Evolutionary conservation across 2,888 invertebrate genomes (phyloP), one percentile per base, ranked within the genome.

Genomic region (Leucoma salicis): DNA sequence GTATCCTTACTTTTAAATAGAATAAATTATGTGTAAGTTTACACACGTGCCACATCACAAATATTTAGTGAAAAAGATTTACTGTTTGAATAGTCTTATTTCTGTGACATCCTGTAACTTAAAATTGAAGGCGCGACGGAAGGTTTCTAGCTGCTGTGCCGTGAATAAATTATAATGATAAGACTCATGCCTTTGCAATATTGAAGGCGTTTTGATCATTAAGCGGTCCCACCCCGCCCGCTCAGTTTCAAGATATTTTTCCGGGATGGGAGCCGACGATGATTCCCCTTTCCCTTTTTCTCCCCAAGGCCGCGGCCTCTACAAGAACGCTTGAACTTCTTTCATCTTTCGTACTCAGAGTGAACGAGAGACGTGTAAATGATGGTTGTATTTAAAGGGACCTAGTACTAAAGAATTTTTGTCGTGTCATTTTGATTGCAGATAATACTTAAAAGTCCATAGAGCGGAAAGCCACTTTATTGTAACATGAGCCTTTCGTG

Each of bases 81-180:
- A n/a, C n/a, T n/a, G n/a, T n/a, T n/a, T n/a, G n/a, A n/a, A n/a
- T n/a, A n/a, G n/a, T n/a, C n/a, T n/a, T n/a, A n/a, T 28, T 16
- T 18, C 16, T 31, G 18, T 28, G 25, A 34, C 38, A 35, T n/a
- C 16, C 24, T 21, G 21, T 34, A 8, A 8, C 15, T 34, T 38
- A 14, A 29, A 33, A 39, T 25, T 31, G 44, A 42, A 51, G 51
- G 40, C 40, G 44, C 53, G 52, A 50, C 49, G 55, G 52, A 54
- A 63, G 64, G 54, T 49, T 60, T 62, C 67, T 60, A 67, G 64
- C 64, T 70, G 75, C 71, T 78, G 65, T 70, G 70, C 72, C 71
- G 70, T 86, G 85, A 87, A 88, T 87, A 86, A 88, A 85, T 87
- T 84, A 87, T 85, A 82, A 83, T 76, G 83, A 83, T 83, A 84